A percentile compares a stretch with the other conserved stretches of the same genome.
phyloP scores from a whole-genome alignment of 2,113 vertebrate genomes.

The Austrofundulus limnaeus region DNA sequence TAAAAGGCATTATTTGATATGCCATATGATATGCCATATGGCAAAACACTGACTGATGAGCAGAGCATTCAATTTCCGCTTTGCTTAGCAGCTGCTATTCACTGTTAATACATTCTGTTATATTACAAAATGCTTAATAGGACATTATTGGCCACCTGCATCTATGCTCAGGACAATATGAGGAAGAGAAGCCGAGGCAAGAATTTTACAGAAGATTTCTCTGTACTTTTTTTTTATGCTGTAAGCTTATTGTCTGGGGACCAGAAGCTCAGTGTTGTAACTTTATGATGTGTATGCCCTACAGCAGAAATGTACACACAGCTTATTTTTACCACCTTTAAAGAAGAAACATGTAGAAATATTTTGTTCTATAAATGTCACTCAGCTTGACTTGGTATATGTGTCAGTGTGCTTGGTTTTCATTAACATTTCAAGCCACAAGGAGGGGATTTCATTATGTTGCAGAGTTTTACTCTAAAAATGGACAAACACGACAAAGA shows the following conservation, averaged over 20 bases:
- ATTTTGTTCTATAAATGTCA: too few species aligned
- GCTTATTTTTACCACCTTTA: not conserved
- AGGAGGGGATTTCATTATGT: not conserved
- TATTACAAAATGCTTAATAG: conserved; percentile 66
- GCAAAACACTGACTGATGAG: conserved; percentile 67
- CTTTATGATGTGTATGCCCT: not conserved
- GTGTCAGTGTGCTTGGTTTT: too few species aligned
- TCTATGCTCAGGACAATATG: conserved; percentile 14
- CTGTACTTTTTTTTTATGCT: not conserved
- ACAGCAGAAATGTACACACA: not conserved
- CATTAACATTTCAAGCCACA: not conserved
- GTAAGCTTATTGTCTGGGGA: not conserved
- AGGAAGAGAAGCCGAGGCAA: conserved; percentile 10
- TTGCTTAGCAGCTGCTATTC: conserved; percentile 68
- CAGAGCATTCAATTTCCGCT: conserved; percentile 65
- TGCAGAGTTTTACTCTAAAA: not conserved
- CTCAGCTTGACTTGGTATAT: too few species aligned
- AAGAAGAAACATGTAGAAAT: not conserved
- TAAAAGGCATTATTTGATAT: conserved; percentile 68
- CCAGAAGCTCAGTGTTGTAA: not conserved
- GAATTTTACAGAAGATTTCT: not conserved
- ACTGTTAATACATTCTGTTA: conserved; percentile 59
- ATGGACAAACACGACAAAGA: too few species aligned
- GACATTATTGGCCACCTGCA: conserved; percentile 71
- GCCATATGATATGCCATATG: conserved; percentile 68